Evolutionary conservation across 2,113 vertebrate genomes (phyloP).

Genomic region (Megaceryle torquata): DNA sequence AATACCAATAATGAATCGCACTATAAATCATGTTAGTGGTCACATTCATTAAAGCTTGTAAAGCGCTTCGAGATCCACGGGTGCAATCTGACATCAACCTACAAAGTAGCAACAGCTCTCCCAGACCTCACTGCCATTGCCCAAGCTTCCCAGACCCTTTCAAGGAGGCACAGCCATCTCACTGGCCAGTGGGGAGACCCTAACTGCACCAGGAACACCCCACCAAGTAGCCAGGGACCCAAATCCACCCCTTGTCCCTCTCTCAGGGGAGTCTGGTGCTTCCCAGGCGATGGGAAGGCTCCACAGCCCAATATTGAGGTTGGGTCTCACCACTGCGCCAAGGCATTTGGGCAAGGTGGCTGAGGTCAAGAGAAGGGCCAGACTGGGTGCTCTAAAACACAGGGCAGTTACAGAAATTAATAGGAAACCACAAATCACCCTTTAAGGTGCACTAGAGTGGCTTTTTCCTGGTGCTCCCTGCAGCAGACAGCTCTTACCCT

Average conservation of each 20-base stretch:
- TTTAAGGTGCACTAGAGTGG: not conserved
- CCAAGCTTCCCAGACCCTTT: not conserved
- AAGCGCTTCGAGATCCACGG: not conserved
- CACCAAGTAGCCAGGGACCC: fast-evolving
- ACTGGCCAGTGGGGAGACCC: fast-evolving
- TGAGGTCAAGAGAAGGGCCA: not conserved
- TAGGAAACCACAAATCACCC: not conserved
- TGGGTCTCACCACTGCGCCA: not conserved
- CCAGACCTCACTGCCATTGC: fast-evolving
- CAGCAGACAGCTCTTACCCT: conserved; percentile 8
- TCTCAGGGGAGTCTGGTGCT: not conserved
- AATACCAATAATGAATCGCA: conserved; percentile 77
- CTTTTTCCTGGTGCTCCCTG: not conserved
- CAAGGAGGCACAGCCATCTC: not conserved
- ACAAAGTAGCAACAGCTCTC: not conserved
- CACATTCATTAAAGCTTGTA: conserved; percentile 48
- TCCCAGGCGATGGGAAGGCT: fast-evolving
- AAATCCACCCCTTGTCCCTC: not conserved
- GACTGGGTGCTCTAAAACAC: not conserved
- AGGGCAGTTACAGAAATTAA: not conserved
- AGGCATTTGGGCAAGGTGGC: fast-evolving
- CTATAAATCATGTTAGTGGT: conserved; percentile 74
- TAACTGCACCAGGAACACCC: not conserved
- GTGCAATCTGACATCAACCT: not conserved
- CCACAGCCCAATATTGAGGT: fast-evolving